phyloP scores from a whole-genome alignment of 2,113 vertebrate species.

The Lynx canadensis region DNA sequence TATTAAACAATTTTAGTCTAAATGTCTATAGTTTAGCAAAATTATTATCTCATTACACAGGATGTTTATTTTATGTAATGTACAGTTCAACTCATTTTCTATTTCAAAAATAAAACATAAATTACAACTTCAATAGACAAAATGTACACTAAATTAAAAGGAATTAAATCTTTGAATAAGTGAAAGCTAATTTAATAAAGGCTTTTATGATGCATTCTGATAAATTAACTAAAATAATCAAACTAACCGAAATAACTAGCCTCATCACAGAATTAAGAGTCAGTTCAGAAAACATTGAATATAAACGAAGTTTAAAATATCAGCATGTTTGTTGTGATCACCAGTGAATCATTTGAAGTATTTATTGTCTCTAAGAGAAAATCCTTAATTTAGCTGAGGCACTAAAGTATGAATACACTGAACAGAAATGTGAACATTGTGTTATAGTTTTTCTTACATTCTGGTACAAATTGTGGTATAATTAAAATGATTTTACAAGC shows the following conservation, averaged over 20 bases:
- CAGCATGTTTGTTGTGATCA: background rate
- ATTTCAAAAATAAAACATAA: conserved; percentile 64
- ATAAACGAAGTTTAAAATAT: background rate
- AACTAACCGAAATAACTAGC: background rate
- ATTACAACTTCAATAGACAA: conserved; percentile 50
- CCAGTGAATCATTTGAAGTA: background rate
- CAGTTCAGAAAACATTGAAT: background rate
- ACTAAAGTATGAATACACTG: background rate
- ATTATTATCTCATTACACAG: conserved; percentile 81
- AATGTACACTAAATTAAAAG: background rate
- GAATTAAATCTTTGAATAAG: conserved; percentile 27
- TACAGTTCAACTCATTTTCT: conserved; percentile 66
- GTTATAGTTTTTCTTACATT: background rate
- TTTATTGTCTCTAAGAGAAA: background rate
- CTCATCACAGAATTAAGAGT: background rate
- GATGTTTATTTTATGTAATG: conserved; percentile 75
- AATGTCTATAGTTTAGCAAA: conserved; percentile 77
- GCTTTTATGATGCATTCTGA: background rate
- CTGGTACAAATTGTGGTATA: background rate
- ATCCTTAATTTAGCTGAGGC: background rate
- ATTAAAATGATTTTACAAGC: conserved; percentile 51
- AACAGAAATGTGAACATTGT: background rate
- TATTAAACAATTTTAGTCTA: conserved; percentile 80
- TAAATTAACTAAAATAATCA: background rate
- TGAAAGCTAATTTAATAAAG: conserved; percentile 32